Percentiles rank a stretch among this genome's conserved stretches.
These are phyloP conservation scores for Otocyon megalotis DNA, from an alignment of 2,113 vertebrate species.

Conservation along the genomic window DNA sequence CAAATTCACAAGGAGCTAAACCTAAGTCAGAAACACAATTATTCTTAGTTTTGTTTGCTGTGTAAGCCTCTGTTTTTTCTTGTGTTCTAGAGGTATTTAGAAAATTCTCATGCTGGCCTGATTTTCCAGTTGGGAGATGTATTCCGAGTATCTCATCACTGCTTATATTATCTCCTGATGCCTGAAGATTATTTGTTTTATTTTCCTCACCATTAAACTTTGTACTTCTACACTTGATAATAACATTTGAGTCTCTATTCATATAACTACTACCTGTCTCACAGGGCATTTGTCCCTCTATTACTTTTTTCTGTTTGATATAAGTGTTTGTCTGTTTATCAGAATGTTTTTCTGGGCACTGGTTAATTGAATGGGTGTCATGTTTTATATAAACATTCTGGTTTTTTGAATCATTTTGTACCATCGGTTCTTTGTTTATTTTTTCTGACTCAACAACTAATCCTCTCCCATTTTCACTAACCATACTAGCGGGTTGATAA, in stretches of 20 bases:
- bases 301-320: conserved; percentile 49
- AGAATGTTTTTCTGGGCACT: neutral
- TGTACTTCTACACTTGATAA: conserved; percentile 25
- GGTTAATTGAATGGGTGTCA: neutral
- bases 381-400: conserved; percentile 50
- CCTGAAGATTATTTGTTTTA: conserved; percentile 66
- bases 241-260: neutral
- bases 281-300: neutral
- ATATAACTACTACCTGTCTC: conserved; percentile 23
- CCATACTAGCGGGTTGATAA: conserved; percentile 39
- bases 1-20: conserved; percentile 87
- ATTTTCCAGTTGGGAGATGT: conserved; percentile 68
- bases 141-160: conserved; percentile 35
- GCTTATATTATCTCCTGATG: conserved; percentile 54
- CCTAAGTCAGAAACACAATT: conserved; percentile 87
- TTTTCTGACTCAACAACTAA: conserved; percentile 15
- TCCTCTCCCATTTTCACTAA: conserved; percentile 30
- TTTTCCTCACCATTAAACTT: conserved; percentile 57
- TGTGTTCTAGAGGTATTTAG: conserved; percentile 59
- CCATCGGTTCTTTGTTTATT: neutral
- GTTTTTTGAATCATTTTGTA: conserved; percentile 52
- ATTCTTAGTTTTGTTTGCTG: conserved; percentile 72
- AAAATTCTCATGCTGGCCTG: conserved; percentile 61
- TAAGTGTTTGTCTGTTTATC: conserved; percentile 9
- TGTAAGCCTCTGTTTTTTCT: conserved; percentile 62